These are phyloP conservation scores for Stichodactyla helianthus DNA, from an alignment of 64 coral and sea anemone genomes.

Conservation along the genomic window DNA sequence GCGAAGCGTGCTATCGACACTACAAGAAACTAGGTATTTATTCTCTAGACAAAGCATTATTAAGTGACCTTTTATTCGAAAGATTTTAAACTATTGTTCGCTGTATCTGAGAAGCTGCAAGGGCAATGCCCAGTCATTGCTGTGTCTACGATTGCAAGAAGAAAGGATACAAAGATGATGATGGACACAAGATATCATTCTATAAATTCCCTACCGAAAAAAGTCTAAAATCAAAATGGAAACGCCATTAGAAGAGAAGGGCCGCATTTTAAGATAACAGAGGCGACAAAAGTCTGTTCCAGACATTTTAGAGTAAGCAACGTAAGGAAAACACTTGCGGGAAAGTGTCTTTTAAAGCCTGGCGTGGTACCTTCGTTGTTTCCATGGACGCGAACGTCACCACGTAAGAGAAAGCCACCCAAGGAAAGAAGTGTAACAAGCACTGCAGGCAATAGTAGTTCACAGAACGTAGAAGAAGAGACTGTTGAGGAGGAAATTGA, in stretches of 20 bases:
- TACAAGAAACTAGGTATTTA: neutral
- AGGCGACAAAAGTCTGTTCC: constrained; percentile 39
- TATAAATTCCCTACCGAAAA: constrained; percentile 39
- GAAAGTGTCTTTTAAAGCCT: constrained; percentile 16
- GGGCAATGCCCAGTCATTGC: too few species aligned
- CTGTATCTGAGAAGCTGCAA: neutral
- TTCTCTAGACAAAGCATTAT: neutral
- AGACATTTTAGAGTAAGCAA: constrained; percentile 39
- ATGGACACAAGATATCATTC: constrained; percentile 35
- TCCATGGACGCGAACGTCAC: constrained; percentile 47
- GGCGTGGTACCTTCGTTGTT: constrained; percentile 59
- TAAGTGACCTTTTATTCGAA: neutral
- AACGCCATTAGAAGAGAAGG: constrained; percentile 63
- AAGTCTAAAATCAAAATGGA: constrained; percentile 18
- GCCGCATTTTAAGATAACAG: constrained; percentile 17
- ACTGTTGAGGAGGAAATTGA: neutral
- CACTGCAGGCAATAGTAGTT: too few species aligned
- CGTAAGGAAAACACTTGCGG: constrained; percentile 26
- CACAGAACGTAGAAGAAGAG: neutral
- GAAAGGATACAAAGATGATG: constrained; percentile 40
- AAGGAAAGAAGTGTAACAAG: constrained; percentile 29
- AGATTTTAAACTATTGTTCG: neutral
- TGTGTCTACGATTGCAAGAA: constrained; percentile 30
- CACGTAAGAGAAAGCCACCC: constrained; percentile 56
- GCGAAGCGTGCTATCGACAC: neutral